Conservation (phyloP, 92 coral and sea anemone genomes). For the Phymanthus crucifer region DNA sequence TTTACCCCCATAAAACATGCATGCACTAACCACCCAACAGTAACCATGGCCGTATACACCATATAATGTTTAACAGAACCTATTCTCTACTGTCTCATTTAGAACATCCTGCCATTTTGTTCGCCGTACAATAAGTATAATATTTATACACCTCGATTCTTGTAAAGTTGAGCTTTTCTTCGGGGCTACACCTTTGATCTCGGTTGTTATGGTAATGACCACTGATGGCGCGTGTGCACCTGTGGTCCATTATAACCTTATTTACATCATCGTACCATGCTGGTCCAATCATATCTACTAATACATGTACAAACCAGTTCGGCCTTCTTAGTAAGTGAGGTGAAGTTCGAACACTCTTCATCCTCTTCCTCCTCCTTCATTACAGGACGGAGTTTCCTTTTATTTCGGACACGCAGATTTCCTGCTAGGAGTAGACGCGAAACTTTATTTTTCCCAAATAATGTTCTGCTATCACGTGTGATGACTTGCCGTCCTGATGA, state of each 20-base stretch:
- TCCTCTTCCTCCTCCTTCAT: not conserved
- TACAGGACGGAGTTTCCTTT: not conserved
- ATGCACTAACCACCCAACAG: not conserved
- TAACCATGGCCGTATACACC: not conserved
- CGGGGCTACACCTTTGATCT: constrained; percentile 15
- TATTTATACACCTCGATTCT: constrained; percentile 28
- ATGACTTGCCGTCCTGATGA: constrained; percentile 14
- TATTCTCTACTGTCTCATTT: constrained; percentile 5
- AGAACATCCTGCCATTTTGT: constrained; percentile 22
- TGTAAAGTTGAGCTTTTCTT: constrained; percentile 5
- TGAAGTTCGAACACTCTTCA: not conserved
- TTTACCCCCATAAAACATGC: not conserved
- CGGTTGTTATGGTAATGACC: constrained; percentile 11
- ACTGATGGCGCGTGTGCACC: not conserved
- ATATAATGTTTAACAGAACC: not conserved
- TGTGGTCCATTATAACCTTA: not conserved
- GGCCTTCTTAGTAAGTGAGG: not conserved
- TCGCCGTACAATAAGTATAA: constrained; percentile 24
- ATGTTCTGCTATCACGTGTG: constrained; percentile 21
- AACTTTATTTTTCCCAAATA: not conserved
- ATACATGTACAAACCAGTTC: not conserved
- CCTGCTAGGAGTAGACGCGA: not conserved
- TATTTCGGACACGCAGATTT: not conserved
- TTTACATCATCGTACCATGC: not conserved
- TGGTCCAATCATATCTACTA: not conserved